Evolutionary conservation across 2,113 vertebrate species (phyloP).

Genomic region (Cryptoleucopteryx plumbea): DNA sequence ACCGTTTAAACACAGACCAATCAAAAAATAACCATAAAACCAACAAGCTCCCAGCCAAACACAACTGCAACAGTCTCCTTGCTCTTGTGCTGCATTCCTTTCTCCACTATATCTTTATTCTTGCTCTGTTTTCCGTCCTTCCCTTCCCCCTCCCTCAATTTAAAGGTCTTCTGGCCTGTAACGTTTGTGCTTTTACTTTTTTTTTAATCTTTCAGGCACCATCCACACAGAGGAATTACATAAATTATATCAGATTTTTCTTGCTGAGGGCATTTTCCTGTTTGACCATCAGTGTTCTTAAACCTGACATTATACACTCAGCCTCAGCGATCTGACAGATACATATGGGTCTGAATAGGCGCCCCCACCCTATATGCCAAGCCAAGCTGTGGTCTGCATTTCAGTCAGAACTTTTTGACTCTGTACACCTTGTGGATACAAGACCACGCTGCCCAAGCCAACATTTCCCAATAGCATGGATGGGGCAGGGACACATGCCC

Average conservation of each 20-base stretch:
- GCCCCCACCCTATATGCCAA: background rate
- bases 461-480: background rate
- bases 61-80: too few species aligned
- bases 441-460: background rate
- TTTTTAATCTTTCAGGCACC: background rate
- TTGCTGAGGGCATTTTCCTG: background rate
- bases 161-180: background rate
- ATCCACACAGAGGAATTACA: background rate
- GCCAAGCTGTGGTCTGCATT: background rate
- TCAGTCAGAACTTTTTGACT: background rate
- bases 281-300: background rate
- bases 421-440: background rate
- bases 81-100: background rate
- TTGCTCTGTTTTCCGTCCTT: background rate
- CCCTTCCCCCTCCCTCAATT: background rate
- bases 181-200: background rate
- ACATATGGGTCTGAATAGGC: fast-evolving
- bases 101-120: background rate
- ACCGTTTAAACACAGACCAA: background rate
- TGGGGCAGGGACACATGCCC: background rate
- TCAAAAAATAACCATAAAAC: background rate
- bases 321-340: background rate
- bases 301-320: too few species aligned
- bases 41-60: background rate
- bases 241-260: background rate